These are phyloP conservation scores for Theonella swinhoei DNA, from an alignment of 37 sponge, comb jelly and placozoan genomes.

Conservation along the genomic window DNA sequence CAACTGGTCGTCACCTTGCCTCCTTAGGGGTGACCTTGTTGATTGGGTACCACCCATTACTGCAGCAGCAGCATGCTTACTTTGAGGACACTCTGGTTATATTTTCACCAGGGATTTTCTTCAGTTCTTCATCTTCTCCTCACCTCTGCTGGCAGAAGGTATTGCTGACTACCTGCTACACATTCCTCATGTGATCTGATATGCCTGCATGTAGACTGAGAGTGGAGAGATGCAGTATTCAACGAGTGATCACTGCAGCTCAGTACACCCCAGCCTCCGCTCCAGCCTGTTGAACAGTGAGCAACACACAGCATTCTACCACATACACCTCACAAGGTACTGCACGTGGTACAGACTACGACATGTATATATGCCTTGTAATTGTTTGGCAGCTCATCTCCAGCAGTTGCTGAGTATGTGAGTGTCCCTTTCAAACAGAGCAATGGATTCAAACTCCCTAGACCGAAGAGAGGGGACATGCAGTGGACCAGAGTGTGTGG, in stretches of 20 bases:
- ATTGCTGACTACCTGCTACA: not conserved
- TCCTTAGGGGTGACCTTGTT: slow-evolving; percentile 34
- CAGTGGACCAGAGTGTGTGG: slow-evolving; percentile 59
- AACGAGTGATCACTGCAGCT: slow-evolving; percentile 17
- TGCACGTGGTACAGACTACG: too few relatives aligned
- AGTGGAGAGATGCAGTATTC: slow-evolving; percentile 27
- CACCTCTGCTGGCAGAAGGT: slow-evolving; percentile 65
- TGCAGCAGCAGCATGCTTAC: slow-evolving; percentile 73
- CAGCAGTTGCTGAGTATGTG: slow-evolving; percentile 12
- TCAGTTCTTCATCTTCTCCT: slow-evolving; percentile 4
- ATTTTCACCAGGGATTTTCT: slow-evolving; percentile 52
- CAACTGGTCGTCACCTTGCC: slow-evolving; percentile 56
- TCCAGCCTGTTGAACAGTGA: slow-evolving; percentile 26
- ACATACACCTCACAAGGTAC: slow-evolving; percentile 47
- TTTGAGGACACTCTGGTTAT: slow-evolving; percentile 70
- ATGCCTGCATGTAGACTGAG: not conserved
- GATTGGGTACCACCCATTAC: slow-evolving; percentile 62
- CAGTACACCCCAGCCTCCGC: slow-evolving; percentile 50
- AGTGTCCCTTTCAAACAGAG: not conserved
- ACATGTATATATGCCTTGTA: too few relatives aligned
- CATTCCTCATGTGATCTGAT: not conserved
- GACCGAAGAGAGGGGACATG: not conserved
- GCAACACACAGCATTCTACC: slow-evolving; percentile 54
- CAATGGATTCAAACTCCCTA: not conserved
- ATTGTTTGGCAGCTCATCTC: not conserved